Evolutionary conservation across 2,888 invertebrate genomes (phyloP).

Genomic region (Drosophila subsilvestris): DNA sequence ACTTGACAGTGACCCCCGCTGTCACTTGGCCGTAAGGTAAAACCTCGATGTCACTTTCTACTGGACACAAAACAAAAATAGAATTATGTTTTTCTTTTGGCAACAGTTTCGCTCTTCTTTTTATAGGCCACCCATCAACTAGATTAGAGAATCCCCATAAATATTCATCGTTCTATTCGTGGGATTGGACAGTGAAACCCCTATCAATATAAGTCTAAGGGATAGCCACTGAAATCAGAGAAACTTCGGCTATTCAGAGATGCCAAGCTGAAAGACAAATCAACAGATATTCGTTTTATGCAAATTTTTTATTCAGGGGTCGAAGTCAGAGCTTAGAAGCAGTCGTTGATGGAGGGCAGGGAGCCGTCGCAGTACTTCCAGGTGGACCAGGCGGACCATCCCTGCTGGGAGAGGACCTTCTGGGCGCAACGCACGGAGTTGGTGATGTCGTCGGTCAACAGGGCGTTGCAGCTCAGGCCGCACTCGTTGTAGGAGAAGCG

Average conservation of each 20-base stretch:
- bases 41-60: slow-evolving; percentile 64
- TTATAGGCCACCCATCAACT: slow-evolving; percentile 41
- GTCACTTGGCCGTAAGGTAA: slow-evolving; percentile 37
- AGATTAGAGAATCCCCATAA: slow-evolving; percentile 23
- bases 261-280: background rate
- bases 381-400: slow-evolving; percentile 80
- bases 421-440: slow-evolving; percentile 74
- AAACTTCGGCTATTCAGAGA: background rate
- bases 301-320: slow-evolving; percentile 6
- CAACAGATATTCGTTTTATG: background rate
- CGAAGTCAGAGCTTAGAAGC: slow-evolving; percentile 62
- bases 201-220: background rate
- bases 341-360: slow-evolving; percentile 70
- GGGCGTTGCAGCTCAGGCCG: slow-evolving; percentile 63
- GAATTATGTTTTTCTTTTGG: slow-evolving; percentile 47
- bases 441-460: slow-evolving; percentile 76
- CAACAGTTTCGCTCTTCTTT: slow-evolving; percentile 55
- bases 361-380: slow-evolving; percentile 71
- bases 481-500: slow-evolving; percentile 78
- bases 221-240: background rate
- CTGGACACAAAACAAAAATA: slow-evolving; percentile 54
- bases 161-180: slow-evolving; percentile 21
- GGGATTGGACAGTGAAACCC: slow-evolving; percentile 35
- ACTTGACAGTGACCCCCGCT: slow-evolving; percentile 54
- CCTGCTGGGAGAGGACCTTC: slow-evolving; percentile 72